phyloP scores from a whole-genome alignment of 2,888 invertebrate species.

The Tricholauxania praeusta region DNA sequence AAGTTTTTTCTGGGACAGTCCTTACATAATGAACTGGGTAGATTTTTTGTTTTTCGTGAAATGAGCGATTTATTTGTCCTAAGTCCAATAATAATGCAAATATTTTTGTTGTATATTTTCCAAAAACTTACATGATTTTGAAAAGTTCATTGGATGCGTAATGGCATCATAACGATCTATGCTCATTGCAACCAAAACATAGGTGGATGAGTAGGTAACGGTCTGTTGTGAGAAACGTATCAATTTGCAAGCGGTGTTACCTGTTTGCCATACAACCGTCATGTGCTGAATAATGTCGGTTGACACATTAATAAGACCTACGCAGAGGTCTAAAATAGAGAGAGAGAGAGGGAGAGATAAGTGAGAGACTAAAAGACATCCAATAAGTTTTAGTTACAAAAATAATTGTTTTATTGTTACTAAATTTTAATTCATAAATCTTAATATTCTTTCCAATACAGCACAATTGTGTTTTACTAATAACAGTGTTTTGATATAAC shows the following conservation, averaged over 20 bases:
- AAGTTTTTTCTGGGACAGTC: too few relatives aligned
- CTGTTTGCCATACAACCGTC: slow-evolving; percentile 90
- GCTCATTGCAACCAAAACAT: slow-evolving; percentile 90
- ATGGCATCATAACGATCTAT: slow-evolving; percentile 95
- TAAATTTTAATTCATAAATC: too few relatives aligned
- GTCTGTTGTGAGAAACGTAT: slow-evolving; percentile 88
- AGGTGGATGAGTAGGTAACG: slow-evolving; percentile 92
- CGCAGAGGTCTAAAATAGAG: slow-evolving; percentile 76
- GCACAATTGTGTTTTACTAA: too few relatives aligned
- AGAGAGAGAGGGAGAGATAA: too few relatives aligned
- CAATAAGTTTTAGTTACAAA: too few relatives aligned
- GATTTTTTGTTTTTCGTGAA: background rate
- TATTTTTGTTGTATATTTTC: slow-evolving; percentile 73
- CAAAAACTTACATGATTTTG: slow-evolving; percentile 91
- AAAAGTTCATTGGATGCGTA: slow-evolving; percentile 95
- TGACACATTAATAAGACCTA: slow-evolving; percentile 88
- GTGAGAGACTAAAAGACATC: too few relatives aligned
- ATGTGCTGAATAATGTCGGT: slow-evolving; percentile 92
- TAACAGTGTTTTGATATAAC: too few relatives aligned
- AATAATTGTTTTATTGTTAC: too few relatives aligned
- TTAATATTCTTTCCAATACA: too few relatives aligned
- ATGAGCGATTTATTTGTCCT: too few relatives aligned
- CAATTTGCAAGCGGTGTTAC: slow-evolving; percentile 88
- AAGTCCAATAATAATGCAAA: too few relatives aligned
- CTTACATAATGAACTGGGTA: background rate